These are phyloP conservation scores for Oryzias celebensis DNA, from an alignment of 2,113 vertebrate species.

Conservation along the genomic window DNA sequence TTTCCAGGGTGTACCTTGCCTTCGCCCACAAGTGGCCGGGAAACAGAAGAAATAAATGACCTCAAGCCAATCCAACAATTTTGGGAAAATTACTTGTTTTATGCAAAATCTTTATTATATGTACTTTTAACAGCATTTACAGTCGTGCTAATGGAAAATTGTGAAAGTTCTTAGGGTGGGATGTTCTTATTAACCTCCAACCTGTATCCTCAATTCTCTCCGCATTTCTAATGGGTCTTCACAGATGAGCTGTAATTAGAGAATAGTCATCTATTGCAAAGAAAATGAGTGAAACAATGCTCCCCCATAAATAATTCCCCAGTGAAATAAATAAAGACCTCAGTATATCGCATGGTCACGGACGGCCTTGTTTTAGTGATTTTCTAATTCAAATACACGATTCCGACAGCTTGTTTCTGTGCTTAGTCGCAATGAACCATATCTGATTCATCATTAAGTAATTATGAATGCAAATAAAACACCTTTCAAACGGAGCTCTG, in stretches of 20 bases:
- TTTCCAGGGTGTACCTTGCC: no score
- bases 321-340: conserved; percentile 89
- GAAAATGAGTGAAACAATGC: conserved; percentile 29
- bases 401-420: conserved; percentile 88
- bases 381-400: conserved; percentile 91
- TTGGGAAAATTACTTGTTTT: no score
- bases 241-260: conserved; percentile 50
- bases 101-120: no score
- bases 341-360: conserved; percentile 82
- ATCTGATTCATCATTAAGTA: conserved; percentile 98
- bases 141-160: background rate
- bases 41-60: no score
- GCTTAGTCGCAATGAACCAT: conserved; percentile 90
- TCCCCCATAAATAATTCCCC: conserved; percentile 82
- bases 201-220: conserved; percentile 28
- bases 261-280: conserved; percentile 21
- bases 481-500: conserved; percentile 82
- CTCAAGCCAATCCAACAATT: no score
- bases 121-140: no score
- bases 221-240: conserved; percentile 20
- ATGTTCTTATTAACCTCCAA: background rate
- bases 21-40: no score
- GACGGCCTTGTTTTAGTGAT: conserved; percentile 86
- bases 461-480: conserved; percentile 97
- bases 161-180: background rate